These are phyloP conservation scores for Colletes collaris DNA, from an alignment of 2,888 invertebrate species.

Conservation along the genomic window DNA sequence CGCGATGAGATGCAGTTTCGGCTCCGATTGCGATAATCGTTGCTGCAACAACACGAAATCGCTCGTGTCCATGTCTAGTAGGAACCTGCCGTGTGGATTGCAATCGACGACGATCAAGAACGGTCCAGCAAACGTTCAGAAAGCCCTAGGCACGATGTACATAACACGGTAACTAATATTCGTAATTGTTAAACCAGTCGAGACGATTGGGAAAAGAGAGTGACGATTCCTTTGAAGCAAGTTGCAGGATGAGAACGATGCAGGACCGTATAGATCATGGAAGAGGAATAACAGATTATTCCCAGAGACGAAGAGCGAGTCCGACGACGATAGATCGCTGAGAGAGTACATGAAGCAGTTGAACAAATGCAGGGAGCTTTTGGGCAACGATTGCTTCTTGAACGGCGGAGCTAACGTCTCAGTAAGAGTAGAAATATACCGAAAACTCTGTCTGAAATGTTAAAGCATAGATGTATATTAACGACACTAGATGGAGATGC, in stretches of 20 bases:
- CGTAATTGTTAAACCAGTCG: neutral
- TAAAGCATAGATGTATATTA: neutral
- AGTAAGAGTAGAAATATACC: slow-evolving; percentile 32
- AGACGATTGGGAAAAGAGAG: neutral
- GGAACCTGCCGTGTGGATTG: neutral
- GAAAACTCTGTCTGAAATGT: neutral
- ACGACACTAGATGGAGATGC: neutral
- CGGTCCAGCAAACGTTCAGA: neutral
- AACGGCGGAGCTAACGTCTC: neutral
- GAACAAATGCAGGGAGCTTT: slow-evolving; percentile 33
- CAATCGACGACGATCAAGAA: neutral
- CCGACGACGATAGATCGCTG: neutral
- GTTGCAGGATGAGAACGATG: slow-evolving; percentile 22
- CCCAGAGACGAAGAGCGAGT: neutral
- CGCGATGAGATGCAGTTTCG: slow-evolving; percentile 13
- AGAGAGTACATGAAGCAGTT: slow-evolving; percentile 33
- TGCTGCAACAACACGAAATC: slow-evolving; percentile 6
- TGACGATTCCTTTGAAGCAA: slow-evolving; percentile 31
- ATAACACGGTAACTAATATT: slow-evolving; percentile 25
- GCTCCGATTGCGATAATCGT: slow-evolving; percentile 15
- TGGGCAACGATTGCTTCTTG: neutral
- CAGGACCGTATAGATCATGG: neutral
- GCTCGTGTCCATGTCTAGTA: neutral
- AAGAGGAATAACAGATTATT: neutral
- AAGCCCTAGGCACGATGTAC: too few species aligned